Percentiles rank a stretch among this genome's conserved stretches.
Conservation (phyloP, 2,797 vertebrate species). For the Pangasius mekongensis region DNA sequence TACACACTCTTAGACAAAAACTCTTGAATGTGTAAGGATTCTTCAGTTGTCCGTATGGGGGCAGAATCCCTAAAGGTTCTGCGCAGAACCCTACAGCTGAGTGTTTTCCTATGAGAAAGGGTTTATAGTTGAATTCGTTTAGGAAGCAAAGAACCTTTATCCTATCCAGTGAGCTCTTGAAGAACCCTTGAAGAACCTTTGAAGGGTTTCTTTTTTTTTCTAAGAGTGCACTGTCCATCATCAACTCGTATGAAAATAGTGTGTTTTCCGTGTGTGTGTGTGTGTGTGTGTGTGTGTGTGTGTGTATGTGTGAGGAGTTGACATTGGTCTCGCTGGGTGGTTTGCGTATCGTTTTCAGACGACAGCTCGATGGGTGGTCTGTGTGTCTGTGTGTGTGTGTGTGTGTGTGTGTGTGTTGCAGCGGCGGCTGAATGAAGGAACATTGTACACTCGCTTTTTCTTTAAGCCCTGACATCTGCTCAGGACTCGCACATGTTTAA, state of each 20-base stretch:
- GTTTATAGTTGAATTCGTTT: not conserved
- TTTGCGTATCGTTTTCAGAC: slow-evolving; percentile 76
- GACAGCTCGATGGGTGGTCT: slow-evolving; percentile 84
- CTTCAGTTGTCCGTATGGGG: not conserved
- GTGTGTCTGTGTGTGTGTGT: slow-evolving; percentile 70
- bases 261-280: slow-evolving; percentile 11
- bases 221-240: slow-evolving; percentile 22
- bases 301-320: slow-evolving; percentile 34
- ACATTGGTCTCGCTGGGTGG: slow-evolving; percentile 80
- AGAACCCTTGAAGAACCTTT: slow-evolving; percentile 9
- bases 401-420: slow-evolving; percentile 54
- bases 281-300: slow-evolving; percentile 15
- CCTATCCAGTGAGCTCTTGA: not conserved
- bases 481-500: slow-evolving; percentile 51
- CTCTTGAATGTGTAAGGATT: not conserved
- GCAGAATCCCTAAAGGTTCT: not conserved
- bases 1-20: not conserved
- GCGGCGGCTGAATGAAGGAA: slow-evolving; percentile 57
- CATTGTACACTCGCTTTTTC: slow-evolving; percentile 45
- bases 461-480: slow-evolving; percentile 58
- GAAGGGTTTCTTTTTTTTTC: not conserved
- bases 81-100: not conserved
- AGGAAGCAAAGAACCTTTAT: slow-evolving; percentile 8
- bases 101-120: not conserved
- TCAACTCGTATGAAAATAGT: not conserved